These are phyloP conservation scores for Penaeus chinensis DNA, from an alignment of 1,140 invertebrate genomes.

Conservation along the genomic window DNA sequence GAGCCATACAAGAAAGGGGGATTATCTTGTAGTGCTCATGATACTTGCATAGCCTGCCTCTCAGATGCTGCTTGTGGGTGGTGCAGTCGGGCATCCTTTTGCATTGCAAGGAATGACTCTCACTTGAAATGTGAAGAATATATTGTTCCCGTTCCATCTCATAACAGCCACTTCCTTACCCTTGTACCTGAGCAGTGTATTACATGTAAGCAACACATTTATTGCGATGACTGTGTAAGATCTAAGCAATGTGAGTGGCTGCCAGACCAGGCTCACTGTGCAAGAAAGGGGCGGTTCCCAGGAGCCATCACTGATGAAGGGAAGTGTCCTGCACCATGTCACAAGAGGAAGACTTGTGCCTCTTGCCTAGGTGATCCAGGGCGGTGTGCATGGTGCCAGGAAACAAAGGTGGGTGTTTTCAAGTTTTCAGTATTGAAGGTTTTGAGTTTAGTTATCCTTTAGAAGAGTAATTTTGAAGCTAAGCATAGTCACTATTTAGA, in stretches of 20 bases:
- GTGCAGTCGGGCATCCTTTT: conserved; percentile 69
- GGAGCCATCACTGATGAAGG: conserved; percentile 74
- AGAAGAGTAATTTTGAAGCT: too few species aligned
- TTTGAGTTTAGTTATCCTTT: not conserved
- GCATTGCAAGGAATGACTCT: conserved; percentile 59
- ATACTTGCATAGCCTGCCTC: conserved; percentile 88
- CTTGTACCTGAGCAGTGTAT: conserved; percentile 84
- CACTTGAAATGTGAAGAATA: conserved; percentile 6
- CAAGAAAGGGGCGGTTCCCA: conserved; percentile 79
- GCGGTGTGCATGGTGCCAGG: conserved; percentile 94
- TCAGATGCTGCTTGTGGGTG: conserved; percentile 74
- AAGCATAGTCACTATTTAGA: too few species aligned
- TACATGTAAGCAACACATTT: conserved; percentile 89
- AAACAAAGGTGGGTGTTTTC: conserved; percentile 73
- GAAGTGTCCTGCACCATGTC: conserved; percentile 81
- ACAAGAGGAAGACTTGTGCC: conserved; percentile 80
- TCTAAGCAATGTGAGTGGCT: conserved; percentile 86
- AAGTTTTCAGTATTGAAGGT: not conserved
- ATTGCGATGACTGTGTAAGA: conserved; percentile 81
- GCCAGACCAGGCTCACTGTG: conserved; percentile 84
- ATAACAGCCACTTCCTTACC: conserved; percentile 77
- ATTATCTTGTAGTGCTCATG: conserved; percentile 78
- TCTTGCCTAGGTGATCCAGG: conserved; percentile 86
- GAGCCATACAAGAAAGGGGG: conserved; percentile 83
- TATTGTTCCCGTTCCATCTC: not conserved